A percentile compares a stretch with the other conserved stretches of the same genome.
Evolutionary conservation across 2,888 invertebrate species (phyloP).

Genomic region (Oxytorus armatus): DNA sequence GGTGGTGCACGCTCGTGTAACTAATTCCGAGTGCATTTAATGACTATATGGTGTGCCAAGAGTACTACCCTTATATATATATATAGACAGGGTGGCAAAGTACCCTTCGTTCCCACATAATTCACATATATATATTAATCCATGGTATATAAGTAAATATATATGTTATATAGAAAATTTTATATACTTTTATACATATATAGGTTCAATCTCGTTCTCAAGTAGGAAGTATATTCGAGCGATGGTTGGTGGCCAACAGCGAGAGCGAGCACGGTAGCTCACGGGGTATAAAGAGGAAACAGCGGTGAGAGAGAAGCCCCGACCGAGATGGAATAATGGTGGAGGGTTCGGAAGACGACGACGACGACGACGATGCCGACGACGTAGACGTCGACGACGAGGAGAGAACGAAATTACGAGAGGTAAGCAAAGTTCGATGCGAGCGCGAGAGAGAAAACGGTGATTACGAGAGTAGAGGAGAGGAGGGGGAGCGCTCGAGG

Average conservation of each 20-base stretch:
- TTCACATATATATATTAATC: too few relatives aligned
- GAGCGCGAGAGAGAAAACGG: conserved; percentile 60
- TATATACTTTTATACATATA: neutral
- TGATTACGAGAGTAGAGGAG: conserved; percentile 54
- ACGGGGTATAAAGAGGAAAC: conserved; percentile 32
- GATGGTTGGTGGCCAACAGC: conserved; percentile 40
- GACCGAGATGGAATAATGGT: conserved; percentile 32
- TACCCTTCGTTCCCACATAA: neutral
- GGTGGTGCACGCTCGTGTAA: conserved; percentile 69
- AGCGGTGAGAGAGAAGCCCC: conserved; percentile 4
- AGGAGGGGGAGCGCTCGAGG: conserved; percentile 63
- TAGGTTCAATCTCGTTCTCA: neutral
- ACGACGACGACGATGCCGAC: conserved; percentile 15
- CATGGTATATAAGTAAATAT: too few relatives aligned
- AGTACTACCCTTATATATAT: neutral
- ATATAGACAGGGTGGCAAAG: neutral
- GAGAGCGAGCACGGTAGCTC: conserved; percentile 5
- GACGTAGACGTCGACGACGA: conserved; percentile 27
- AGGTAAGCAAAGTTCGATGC: conserved; percentile 31
- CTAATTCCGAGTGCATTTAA: conserved; percentile 77
- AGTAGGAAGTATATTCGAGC: neutral
- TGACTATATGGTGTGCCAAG: conserved; percentile 65
- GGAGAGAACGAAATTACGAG: conserved; percentile 59
- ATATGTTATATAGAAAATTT: too few relatives aligned
- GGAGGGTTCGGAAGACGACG: conserved; percentile 51